A percentile compares a stretch with the other conserved stretches of the same genome.
phyloP scores from a whole-genome alignment of 2,113 vertebrate species.

The Lycocorax pyrrhopterus region DNA sequence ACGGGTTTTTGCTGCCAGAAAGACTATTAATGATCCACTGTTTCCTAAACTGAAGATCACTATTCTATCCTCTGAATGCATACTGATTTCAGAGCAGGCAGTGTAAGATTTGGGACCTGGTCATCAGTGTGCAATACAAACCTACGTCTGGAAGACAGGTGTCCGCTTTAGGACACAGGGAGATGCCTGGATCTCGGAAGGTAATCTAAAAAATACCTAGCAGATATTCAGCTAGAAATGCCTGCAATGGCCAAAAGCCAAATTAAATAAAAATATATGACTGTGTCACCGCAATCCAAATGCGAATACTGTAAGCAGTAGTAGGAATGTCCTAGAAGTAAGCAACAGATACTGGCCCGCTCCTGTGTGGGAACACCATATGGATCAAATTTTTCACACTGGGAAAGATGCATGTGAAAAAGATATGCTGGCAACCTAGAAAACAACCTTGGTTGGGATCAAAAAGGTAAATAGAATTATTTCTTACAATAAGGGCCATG shows the following conservation, averaged over 20 bases:
- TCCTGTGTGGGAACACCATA: neutral
- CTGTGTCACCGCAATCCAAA: neutral
- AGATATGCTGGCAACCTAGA: neutral
- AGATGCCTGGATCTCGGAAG: neutral
- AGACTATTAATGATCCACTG: neutral
- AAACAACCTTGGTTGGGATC: neutral
- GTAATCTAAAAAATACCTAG: neutral
- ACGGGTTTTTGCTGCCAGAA: neutral
- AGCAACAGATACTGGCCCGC: neutral
- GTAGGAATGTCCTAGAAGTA: neutral
- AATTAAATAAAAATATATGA: neutral
- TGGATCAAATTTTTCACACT: neutral
- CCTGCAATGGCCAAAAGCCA: neutral
- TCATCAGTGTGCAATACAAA: neutral
- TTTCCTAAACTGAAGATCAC: neutral
- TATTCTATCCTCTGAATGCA: neutral
- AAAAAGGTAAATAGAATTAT: neutral
- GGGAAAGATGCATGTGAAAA: neutral
- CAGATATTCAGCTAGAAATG: neutral
- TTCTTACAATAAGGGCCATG: neutral
- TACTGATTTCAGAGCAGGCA: neutral
- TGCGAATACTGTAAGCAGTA: neutral
- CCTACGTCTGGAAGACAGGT: neutral
- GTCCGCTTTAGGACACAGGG: neutral
- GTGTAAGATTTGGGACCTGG: neutral